Evolutionary conservation across 1,140 invertebrate species (phyloP).

Genomic region (Fopius arisanus): DNA sequence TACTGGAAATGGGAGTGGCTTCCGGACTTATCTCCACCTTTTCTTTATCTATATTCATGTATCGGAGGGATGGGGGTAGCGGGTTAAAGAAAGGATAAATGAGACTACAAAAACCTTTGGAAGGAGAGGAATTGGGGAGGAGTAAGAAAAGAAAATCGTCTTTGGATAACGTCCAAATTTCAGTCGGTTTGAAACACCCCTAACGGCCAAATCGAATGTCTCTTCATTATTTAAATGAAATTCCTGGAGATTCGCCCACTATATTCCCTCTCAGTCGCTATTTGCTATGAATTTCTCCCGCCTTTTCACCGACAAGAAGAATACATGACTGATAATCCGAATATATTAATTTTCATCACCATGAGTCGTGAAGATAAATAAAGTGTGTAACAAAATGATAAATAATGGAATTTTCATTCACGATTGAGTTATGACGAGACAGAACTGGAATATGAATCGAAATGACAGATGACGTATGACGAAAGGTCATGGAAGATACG

Average conservation of each 20-base stretch:
- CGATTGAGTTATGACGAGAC: not conserved
- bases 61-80: not conserved
- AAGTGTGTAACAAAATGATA: too few species aligned
- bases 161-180: conserved; percentile 23
- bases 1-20: not conserved
- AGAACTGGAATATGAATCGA: not conserved
- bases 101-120: not conserved
- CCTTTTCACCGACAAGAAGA: too few species aligned
- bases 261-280: not conserved
- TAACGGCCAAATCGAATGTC: conserved; percentile 25
- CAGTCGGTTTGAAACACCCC: conserved; percentile 21
- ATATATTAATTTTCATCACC: too few species aligned
- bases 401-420: not conserved
- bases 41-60: not conserved
- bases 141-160: conserved; percentile 14
- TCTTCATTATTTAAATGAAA: conserved; percentile 31
- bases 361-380: too few species aligned
- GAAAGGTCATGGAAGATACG: not conserved
- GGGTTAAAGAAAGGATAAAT: not conserved
- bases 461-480: not conserved
- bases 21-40: not conserved
- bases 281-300: not conserved
- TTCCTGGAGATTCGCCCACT: conserved; percentile 25
- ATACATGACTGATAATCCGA: too few species aligned
- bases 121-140: not conserved